phyloP scores from a whole-genome alignment of 2,888 invertebrate genomes.

The Eupithecia abbreviata region DNA sequence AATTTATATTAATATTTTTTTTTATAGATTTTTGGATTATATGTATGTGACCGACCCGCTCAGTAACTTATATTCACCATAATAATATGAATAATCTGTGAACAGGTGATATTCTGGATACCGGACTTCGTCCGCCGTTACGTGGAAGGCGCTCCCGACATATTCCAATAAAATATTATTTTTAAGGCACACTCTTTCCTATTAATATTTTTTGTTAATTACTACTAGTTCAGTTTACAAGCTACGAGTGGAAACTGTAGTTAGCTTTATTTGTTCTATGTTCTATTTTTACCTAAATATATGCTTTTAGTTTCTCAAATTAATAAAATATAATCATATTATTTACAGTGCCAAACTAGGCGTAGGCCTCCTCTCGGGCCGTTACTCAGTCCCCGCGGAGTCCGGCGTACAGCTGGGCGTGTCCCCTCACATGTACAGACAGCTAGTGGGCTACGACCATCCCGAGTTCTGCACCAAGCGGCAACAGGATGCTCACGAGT shows the following conservation, averaged over 20 bases:
- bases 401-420: constrained; percentile 88
- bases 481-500: constrained; percentile 99
- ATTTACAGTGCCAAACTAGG: constrained; percentile 91
- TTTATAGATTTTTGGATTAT: no score
- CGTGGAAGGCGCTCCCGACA: constrained; percentile 86
- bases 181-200: no score
- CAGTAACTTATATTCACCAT: no score
- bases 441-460: constrained; percentile 94
- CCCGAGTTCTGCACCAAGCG: constrained; percentile 89
- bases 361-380: constrained; percentile 93
- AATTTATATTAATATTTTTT: no score
- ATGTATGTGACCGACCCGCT: no score
- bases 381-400: constrained; percentile 89
- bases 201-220: no score
- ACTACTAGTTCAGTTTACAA: no score
- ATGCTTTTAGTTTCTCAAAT: no score
- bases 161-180: constrained; percentile 73
- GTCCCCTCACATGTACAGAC: constrained; percentile 95
- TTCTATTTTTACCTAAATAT: no score
- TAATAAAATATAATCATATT: not conserved
- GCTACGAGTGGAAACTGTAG: no score
- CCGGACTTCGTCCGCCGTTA: constrained; percentile 94
- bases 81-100: not conserved
- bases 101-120: constrained; percentile 91
- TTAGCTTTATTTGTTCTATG: no score